Base-by-base conservation (phyloP, 1,140 invertebrate genomes). In the Musca domestica region DNA sequence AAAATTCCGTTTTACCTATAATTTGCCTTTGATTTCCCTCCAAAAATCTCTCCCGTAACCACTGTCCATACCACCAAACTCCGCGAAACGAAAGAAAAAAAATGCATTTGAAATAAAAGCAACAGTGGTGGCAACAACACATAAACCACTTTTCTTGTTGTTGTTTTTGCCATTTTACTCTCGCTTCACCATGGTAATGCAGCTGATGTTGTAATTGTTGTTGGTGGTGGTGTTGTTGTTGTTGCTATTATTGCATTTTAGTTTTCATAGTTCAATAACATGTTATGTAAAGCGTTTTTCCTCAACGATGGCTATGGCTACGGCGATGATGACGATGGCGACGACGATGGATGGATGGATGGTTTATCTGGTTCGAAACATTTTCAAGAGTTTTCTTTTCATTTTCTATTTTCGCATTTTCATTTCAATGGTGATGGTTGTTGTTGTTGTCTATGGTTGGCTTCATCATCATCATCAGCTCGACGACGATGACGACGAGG, bases 261-360 rank as follows among this genome's bases (percentile, higher is more conserved):
- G 58, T 67, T 67, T 67, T 67, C 69, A 70, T 67, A 76, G 77
- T 79, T 79, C 77, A 79, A 78, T 78, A 79, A 79, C 77, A 79
- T 79, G 77, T 79, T 79, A 79, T 79, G 77, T 79, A 79, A 79
- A 79, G 72, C 72, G 74, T 79, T 79, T 78, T 79, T 61, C 61
- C 34, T 12, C 10, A 30, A 30, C 9, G 27, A 9, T 9, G 27
- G 27, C 34, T 2, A 41, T 41, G 34, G 12, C 12, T 5, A 12
- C 10, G 34, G 10, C 34, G 10, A 41, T 12, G 34, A 12, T 10
- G 34, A 41, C 10, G 34, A 12, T 12, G 34, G 12, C 20, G 19
- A n/a, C n/a, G n/a, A n/a, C n/a, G n/a, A n/a, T n/a, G n/a, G n/a
- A n/a, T n/a, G n/a, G n/a, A n/a, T n/a, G n/a, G n/a, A 65, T 64